phyloP scores from a whole-genome alignment of 1,140 invertebrate species.

The Hirudo medicinalis region DNA sequence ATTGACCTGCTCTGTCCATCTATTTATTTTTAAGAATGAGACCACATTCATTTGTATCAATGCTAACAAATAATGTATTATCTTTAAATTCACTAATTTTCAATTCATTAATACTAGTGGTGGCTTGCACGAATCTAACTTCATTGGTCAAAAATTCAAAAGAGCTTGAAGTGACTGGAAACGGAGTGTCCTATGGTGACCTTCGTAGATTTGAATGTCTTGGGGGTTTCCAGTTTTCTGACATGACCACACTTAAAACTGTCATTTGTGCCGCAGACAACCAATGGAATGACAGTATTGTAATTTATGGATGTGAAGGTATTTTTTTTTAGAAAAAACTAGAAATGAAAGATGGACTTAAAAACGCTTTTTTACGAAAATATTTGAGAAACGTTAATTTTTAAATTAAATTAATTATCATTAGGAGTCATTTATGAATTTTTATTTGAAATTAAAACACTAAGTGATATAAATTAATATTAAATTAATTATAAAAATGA shows the following conservation, averaged over 20 bases:
- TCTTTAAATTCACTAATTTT: not conserved
- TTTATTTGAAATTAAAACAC: not conserved
- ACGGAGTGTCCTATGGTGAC: not conserved
- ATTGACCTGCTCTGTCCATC: no score
- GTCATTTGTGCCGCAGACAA: not conserved
- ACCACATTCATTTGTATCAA: not conserved
- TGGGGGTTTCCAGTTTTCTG: not conserved
- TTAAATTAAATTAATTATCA: not conserved
- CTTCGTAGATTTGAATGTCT: not conserved
- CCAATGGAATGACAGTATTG: conserved; percentile 4
- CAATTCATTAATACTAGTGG: not conserved
- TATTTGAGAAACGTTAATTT: not conserved
- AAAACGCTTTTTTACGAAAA: not conserved
- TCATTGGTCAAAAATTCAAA: not conserved
- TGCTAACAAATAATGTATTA: not conserved
- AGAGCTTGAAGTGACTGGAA: not conserved
- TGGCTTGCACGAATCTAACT: not conserved
- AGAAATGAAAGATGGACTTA: not conserved
- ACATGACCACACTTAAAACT: conserved; percentile 9
- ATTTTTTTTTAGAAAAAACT: not conserved
- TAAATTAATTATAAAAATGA: not conserved
- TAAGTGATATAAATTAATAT: no score
- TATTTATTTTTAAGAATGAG: no score
- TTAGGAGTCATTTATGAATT: not conserved
- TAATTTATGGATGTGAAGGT: not conserved